These are phyloP conservation scores for Arbacia lixula DNA, from an alignment of 53 echinoderm and acorn worm genomes.

Conservation along the genomic window DNA sequence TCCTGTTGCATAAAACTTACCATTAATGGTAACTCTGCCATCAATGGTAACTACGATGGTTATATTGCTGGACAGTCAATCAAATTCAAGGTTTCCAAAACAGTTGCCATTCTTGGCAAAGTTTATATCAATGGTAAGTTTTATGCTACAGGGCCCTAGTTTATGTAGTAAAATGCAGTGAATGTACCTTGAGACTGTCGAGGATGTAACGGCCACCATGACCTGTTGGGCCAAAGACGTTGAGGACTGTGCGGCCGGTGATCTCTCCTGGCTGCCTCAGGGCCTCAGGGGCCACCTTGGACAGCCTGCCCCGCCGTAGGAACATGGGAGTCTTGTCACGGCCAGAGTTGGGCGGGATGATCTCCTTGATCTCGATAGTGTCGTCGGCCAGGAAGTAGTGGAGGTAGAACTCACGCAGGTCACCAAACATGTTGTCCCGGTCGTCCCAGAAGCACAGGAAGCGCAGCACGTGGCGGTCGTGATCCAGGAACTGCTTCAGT, in stretches of 20 bases:
- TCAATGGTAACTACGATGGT: too few species aligned
- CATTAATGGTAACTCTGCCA: too few species aligned
- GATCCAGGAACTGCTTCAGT: conserved; percentile 96
- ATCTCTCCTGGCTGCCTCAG: conserved; percentile 90
- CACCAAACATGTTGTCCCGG: conserved; percentile 98
- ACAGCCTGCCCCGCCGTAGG: conserved; percentile 79
- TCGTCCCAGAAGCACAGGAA: conserved; percentile 98
- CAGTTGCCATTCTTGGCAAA: too few species aligned
- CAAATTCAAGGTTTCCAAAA: too few species aligned
- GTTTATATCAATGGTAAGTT: too few species aligned
- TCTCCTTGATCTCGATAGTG: conserved; percentile 94
- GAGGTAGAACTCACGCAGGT: conserved; percentile 92
- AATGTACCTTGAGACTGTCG: conserved; percentile 92
- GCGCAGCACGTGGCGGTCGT: conserved; percentile 95
- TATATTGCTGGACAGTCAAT: too few species aligned
- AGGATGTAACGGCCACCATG: conserved; percentile 93
- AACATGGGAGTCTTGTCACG: conserved; percentile 87
- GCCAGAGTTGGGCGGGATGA: conserved; percentile 87
- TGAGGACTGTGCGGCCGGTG: conserved; percentile 92
- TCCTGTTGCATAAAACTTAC: too few species aligned
- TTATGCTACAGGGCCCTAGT: too few species aligned
- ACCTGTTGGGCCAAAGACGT: conserved; percentile 98
- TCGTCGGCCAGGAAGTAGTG: conserved; percentile 92
- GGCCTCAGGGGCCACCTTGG: conserved; percentile 84
- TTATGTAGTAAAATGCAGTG: too few species aligned